phyloP scores from a whole-genome alignment of 2,888 invertebrate genomes.

The Eupithecia tripunctaria region DNA sequence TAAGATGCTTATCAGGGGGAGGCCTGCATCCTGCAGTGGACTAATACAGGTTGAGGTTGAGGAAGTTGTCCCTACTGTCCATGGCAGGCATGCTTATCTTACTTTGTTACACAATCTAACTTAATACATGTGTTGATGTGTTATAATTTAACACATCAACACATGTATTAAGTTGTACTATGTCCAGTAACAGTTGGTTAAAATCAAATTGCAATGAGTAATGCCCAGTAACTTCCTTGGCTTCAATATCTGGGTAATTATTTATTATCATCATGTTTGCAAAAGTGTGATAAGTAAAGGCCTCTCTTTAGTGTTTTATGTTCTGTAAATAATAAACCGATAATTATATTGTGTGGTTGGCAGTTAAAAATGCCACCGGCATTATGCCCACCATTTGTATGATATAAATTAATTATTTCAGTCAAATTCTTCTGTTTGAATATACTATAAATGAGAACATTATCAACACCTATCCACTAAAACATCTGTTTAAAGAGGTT shows the following conservation, averaged over 20 bases:
- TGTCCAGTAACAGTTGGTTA: not conserved
- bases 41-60: too few relatives aligned
- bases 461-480: too few relatives aligned
- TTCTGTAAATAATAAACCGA: too few relatives aligned
- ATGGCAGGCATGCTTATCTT: not conserved
- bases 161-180: too few relatives aligned
- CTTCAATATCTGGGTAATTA: conserved; percentile 7
- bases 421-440: not conserved
- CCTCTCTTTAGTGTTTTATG: not conserved
- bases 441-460: too few relatives aligned
- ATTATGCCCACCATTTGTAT: too few relatives aligned
- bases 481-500: too few relatives aligned
- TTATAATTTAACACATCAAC: too few relatives aligned
- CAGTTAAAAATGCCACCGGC: too few relatives aligned
- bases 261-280: not conserved
- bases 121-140: not conserved
- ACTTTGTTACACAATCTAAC: not conserved
- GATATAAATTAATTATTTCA: not conserved
- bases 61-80: not conserved
- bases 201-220: not conserved
- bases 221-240: not conserved
- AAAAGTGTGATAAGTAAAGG: not conserved
- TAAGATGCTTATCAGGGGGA: too few relatives aligned
- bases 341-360: too few relatives aligned
- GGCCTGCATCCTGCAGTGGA: too few relatives aligned